phyloP scores from a whole-genome alignment of 1,140 invertebrate species.

The Calephelis nemesis region DNA sequence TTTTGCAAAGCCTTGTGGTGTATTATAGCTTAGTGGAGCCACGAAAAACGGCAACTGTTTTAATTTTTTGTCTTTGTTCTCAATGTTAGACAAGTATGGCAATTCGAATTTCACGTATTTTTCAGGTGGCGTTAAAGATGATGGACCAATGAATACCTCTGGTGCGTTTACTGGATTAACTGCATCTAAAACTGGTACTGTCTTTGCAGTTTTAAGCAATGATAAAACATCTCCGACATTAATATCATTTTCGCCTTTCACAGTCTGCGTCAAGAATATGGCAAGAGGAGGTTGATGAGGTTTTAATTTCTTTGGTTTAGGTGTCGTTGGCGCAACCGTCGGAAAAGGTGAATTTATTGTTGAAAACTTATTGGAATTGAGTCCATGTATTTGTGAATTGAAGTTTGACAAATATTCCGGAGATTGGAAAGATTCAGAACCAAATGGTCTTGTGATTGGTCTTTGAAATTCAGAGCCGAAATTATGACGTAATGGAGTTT shows the following conservation, averaged over 20 bases:
- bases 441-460: slow-evolving; percentile 40
- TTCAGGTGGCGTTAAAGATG: slow-evolving; percentile 83
- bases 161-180: slow-evolving; percentile 83
- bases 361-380: slow-evolving; percentile 57
- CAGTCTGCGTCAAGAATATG: slow-evolving; percentile 84
- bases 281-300: slow-evolving; percentile 90
- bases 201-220: slow-evolving; percentile 84
- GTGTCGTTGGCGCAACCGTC: slow-evolving; percentile 68
- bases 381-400: slow-evolving; percentile 49
- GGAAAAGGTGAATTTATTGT: slow-evolving; percentile 70
- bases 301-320: slow-evolving; percentile 80
- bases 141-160: slow-evolving; percentile 89
- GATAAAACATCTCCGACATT: slow-evolving; percentile 85
- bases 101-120: slow-evolving; percentile 90
- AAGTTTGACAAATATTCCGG: slow-evolving; percentile 47
- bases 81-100: slow-evolving; percentile 88
- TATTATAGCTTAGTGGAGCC: slow-evolving; percentile 89
- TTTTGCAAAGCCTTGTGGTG: slow-evolving; percentile 89
- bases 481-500: slow-evolving; percentile 53
- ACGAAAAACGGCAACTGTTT: slow-evolving; percentile 90
- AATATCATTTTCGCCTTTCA: slow-evolving; percentile 68
- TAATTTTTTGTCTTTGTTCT: slow-evolving; percentile 86
- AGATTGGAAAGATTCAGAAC: slow-evolving; percentile 37
- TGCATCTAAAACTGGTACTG: slow-evolving; percentile 87
- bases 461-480: slow-evolving; percentile 51